A percentile compares a stretch with the other conserved stretches of the same genome.
Conservation (phyloP, 2,888 invertebrate genomes). For the Diadromus collaris region DNA sequence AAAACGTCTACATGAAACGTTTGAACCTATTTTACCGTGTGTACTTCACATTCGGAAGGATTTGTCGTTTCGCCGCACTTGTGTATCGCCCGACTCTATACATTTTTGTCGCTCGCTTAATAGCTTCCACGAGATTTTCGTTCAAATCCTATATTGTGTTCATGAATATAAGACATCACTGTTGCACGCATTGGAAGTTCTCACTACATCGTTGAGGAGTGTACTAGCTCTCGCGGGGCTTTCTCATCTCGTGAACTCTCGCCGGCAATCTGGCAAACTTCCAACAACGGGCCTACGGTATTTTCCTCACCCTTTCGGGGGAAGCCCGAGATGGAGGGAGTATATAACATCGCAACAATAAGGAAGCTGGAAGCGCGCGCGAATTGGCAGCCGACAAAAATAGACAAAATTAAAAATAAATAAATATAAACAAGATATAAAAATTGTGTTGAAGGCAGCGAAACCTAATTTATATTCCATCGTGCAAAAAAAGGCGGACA, state of each 20-base stretch:
- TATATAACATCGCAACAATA: slow-evolving; percentile 45
- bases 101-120: slow-evolving; percentile 12
- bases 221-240: neutral
- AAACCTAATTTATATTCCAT: neutral
- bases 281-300: slow-evolving; percentile 47
- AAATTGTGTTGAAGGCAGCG: neutral
- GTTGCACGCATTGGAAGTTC: slow-evolving; percentile 7
- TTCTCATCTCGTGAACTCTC: slow-evolving; percentile 34
- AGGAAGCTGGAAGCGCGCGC: slow-evolving; percentile 46
- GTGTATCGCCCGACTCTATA: neutral
- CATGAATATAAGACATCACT: neutral
- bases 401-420: slow-evolving; percentile 1
- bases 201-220: neutral
- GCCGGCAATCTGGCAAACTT: slow-evolving; percentile 47
- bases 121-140: slow-evolving; percentile 15
- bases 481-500: neutral
- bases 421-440: neutral
- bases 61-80: neutral
- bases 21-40: too few species aligned
- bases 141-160: neutral
- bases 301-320: slow-evolving; percentile 8
- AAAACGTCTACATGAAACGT: too few species aligned
- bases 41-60: too few species aligned
- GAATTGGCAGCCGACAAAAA: slow-evolving; percentile 39
- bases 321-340: neutral